Conservation (phyloP, 2,113 vertebrate genomes). For the Microcebus ravelobensis region DNA sequence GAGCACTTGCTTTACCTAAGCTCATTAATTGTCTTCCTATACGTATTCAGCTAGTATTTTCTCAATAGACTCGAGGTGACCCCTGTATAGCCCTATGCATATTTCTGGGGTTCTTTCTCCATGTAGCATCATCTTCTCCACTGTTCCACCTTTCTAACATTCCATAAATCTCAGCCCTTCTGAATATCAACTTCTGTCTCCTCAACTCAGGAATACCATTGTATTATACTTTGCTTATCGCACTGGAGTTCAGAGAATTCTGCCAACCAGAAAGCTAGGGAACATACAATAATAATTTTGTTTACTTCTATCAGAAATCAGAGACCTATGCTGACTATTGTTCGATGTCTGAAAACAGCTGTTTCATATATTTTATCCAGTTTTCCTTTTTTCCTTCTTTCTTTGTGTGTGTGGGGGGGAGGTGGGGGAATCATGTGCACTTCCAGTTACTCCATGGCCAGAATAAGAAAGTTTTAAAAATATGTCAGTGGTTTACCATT, state of each 20-base stretch:
- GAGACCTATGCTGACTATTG: background rate
- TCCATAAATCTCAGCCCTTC: background rate
- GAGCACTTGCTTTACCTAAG: background rate
- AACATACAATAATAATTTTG: background rate
- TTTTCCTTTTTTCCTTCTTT: background rate
- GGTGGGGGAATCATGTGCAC: background rate
- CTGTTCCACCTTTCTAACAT: background rate
- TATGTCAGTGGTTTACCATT: background rate
- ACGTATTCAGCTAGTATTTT: background rate
- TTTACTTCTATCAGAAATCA: background rate
- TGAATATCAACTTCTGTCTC: background rate
- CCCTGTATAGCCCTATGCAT: fast-evolving
- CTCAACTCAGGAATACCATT: background rate
- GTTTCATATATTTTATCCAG: background rate
- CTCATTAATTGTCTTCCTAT: background rate
- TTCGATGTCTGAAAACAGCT: background rate
- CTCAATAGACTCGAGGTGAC: background rate
- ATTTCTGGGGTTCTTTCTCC: background rate
- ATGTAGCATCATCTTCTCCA: background rate
- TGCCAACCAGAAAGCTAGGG: background rate
- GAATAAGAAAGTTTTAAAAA: background rate
- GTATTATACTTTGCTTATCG: background rate
- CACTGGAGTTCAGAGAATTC: background rate
- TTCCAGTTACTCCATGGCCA: background rate
- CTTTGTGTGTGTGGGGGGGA: too few species aligned